Conservation (phyloP, 2,888 invertebrate genomes). For the Troilus luridus region DNA sequence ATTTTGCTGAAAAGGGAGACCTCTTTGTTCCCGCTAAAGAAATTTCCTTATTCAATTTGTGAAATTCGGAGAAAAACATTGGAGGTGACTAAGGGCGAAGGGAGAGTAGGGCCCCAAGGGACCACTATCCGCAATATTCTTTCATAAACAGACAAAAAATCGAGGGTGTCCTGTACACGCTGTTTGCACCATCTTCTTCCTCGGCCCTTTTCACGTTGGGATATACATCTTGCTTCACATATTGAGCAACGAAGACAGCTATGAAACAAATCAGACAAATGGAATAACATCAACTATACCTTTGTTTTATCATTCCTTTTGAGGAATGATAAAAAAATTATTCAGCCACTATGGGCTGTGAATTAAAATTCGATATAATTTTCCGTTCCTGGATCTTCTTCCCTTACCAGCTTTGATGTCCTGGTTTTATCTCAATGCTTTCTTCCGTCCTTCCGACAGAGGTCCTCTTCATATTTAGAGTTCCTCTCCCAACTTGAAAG, state of each 20-base stretch:
- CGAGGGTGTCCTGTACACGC: background rate
- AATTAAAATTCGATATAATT: no score
- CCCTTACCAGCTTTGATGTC: no score
- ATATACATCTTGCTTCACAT: background rate
- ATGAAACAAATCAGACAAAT: background rate
- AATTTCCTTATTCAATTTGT: slow-evolving; percentile 40
- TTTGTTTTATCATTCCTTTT: no score
- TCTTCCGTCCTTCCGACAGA: no score
- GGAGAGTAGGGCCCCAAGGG: background rate
- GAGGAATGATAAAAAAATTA: no score
- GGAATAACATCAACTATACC: no score
- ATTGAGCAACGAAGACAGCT: background rate
- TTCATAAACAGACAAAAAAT: slow-evolving; percentile 43
- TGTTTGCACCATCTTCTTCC: background rate
- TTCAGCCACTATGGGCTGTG: no score
- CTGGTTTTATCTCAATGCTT: no score
- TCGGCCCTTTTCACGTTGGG: background rate
- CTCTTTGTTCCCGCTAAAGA: background rate
- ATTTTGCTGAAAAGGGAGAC: background rate
- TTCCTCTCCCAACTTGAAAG: no score
- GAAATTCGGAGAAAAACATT: slow-evolving; percentile 37
- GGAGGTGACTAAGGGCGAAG: background rate
- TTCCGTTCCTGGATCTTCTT: no score
- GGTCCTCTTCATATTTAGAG: no score
- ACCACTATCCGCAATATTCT: slow-evolving; percentile 10